Conservation (phyloP, 2,113 vertebrate genomes). For the Pseudopodoces humilis region DNA sequence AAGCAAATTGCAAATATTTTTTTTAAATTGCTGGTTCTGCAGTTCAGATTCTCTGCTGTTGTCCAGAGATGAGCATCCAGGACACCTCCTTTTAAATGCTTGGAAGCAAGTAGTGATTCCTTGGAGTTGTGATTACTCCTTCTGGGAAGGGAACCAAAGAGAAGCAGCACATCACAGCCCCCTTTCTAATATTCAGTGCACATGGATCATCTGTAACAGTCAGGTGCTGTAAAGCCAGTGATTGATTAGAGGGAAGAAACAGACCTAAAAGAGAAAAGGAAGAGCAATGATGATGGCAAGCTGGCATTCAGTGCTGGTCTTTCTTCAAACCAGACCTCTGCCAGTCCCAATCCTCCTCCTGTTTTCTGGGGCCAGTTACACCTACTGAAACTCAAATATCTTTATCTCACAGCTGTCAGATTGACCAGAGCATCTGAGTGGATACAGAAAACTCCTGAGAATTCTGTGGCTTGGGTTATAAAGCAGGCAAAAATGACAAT, state of each 20-base stretch:
- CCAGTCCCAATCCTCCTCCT: neutral
- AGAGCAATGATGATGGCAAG: neutral
- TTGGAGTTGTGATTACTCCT: neutral
- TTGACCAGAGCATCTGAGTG: neutral
- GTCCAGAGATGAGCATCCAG: neutral
- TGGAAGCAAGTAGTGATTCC: neutral
- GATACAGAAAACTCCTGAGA: neutral
- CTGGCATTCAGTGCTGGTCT: neutral
- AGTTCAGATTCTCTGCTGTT: neutral
- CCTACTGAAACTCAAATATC: neutral
- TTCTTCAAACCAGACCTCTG: neutral
- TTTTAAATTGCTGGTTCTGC: neutral
- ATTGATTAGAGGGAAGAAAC: neutral
- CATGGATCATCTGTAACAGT: neutral
- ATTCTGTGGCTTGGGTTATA: neutral
- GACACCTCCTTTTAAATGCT: neutral
- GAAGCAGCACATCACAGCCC: neutral
- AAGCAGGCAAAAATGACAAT: neutral
- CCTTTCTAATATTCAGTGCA: neutral
- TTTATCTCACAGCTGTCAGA: neutral
- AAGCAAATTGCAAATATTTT: neutral
- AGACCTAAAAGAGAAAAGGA: neutral
- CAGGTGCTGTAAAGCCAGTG: neutral
- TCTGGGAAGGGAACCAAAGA: neutral
- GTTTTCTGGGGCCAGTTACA: neutral